These are phyloP conservation scores for Hydra vulgaris DNA, from an alignment of 30 jellyfish, hydroid and myxozoan genomes.

Conservation along the genomic window DNA sequence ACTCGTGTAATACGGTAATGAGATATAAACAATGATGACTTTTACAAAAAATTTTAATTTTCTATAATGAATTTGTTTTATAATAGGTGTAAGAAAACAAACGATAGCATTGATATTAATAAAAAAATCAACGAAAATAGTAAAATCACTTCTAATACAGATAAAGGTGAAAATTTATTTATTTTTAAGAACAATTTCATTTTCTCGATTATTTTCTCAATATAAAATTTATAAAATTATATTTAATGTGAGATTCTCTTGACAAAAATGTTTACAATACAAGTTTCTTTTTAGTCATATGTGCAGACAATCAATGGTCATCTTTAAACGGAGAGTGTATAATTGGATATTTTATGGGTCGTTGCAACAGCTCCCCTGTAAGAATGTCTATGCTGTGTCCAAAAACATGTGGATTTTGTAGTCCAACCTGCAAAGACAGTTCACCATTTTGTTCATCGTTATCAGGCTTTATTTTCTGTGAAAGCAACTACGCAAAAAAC, in stretches of 20 bases:
- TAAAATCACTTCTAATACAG: background rate
- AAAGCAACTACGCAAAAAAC: background rate
- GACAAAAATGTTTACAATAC: too few relatives aligned
- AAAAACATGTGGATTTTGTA: conserved; percentile 25
- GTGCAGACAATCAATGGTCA: conserved; percentile 34
- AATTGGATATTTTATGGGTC: conserved; percentile 11
- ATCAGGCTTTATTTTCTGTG: conserved; percentile 12
- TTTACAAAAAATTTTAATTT: too few relatives aligned
- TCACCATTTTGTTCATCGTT: conserved; percentile 12
- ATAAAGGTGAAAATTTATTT: background rate
- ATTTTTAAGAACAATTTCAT: too few relatives aligned
- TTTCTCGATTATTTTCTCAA: too few relatives aligned
- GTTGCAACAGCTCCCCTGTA: conserved; percentile 11
- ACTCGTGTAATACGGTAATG: too few relatives aligned
- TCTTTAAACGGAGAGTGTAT: conserved; percentile 15
- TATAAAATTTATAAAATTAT: too few relatives aligned
- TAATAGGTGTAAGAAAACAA: background rate
- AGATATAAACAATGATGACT: too few relatives aligned
- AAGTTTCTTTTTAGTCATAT: background rate
- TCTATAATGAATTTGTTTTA: too few relatives aligned
- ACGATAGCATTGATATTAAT: too few relatives aligned
- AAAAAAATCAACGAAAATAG: background rate
- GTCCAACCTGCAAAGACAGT: conserved; percentile 27
- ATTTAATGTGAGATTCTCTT: too few relatives aligned
- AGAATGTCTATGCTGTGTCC: conserved; percentile 27